phyloP scores from a whole-genome alignment of 2,888 invertebrate species.

The Alcis repandata region DNA sequence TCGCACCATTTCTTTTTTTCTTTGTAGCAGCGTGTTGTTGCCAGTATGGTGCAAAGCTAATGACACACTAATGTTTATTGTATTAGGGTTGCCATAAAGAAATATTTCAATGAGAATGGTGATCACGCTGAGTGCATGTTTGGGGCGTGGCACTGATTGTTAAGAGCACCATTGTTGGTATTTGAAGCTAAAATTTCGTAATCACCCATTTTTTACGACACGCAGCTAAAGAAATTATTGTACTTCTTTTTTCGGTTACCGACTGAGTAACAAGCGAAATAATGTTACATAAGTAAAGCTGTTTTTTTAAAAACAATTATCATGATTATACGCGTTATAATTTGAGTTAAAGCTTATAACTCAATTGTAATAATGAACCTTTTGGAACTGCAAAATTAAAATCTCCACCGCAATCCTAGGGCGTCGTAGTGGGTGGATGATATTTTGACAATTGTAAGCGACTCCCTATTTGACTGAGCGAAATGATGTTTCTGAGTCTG shows the following conservation, averaged over 20 bases:
- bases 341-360: too few relatives aligned
- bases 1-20: constrained; percentile 56
- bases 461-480: too few relatives aligned
- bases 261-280: not conserved
- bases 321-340: too few relatives aligned
- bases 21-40: constrained; percentile 56
- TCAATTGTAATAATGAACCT: too few relatives aligned
- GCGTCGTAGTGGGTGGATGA: too few relatives aligned
- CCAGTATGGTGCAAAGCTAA: constrained; percentile 80
- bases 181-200: constrained; percentile 74
- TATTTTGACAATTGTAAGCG: too few relatives aligned
- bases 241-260: not conserved
- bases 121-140: constrained; percentile 83
- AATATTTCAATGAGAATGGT: constrained; percentile 81
- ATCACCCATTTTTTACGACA: constrained; percentile 68
- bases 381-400: too few relatives aligned
- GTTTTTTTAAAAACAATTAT: too few relatives aligned
- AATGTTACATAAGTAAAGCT: not conserved
- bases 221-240: constrained; percentile 41
- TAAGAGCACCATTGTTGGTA: constrained; percentile 76
- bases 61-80: constrained; percentile 84
- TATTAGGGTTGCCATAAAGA: constrained; percentile 82
- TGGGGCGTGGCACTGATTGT: constrained; percentile 81
- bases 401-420: too few relatives aligned
- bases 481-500: too few relatives aligned